Conservation (phyloP, 2,797 vertebrate species). For the Meriones psammophilus region DNA sequence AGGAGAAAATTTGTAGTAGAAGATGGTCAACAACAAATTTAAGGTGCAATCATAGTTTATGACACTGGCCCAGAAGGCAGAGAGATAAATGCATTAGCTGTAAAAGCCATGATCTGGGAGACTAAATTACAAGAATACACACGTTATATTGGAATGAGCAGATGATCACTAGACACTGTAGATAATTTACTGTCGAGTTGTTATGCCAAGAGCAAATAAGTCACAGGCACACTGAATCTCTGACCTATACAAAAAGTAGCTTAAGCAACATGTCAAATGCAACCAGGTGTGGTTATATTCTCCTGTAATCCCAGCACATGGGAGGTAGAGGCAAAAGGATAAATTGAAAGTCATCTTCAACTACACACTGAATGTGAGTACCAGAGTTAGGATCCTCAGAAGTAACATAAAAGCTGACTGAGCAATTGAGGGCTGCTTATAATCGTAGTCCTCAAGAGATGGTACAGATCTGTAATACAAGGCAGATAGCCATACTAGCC, state of each 20-base stretch:
- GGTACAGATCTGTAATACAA: not conserved
- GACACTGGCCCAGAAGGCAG: not conserved
- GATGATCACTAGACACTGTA: conserved; percentile 14
- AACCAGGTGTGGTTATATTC: not conserved
- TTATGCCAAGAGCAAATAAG: not conserved
- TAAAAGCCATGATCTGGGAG: conserved; percentile 35
- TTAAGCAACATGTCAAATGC: conserved; percentile 37
- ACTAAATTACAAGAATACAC: conserved; percentile 37
- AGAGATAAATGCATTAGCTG: conserved; percentile 38
- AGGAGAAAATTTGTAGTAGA: conserved; percentile 45
- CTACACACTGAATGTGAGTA: not conserved
- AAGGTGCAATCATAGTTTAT: conserved; percentile 31
- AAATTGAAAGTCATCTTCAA: not conserved
- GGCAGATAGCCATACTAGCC: not conserved
- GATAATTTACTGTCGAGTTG: not conserved
- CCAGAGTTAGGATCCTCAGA: not conserved
- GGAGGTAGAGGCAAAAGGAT: not conserved
- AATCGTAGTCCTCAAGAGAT: not conserved
- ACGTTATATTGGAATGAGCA: conserved; percentile 29
- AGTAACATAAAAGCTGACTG: not conserved
- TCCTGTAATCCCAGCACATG: not conserved
- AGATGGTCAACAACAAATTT: conserved; percentile 52
- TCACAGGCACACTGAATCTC: conserved; percentile 3
- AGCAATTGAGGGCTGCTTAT: not conserved
- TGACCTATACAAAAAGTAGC: conserved; percentile 28